phyloP scores from a whole-genome alignment of 2,113 vertebrate species.

The Myotis lucifugus region DNA sequence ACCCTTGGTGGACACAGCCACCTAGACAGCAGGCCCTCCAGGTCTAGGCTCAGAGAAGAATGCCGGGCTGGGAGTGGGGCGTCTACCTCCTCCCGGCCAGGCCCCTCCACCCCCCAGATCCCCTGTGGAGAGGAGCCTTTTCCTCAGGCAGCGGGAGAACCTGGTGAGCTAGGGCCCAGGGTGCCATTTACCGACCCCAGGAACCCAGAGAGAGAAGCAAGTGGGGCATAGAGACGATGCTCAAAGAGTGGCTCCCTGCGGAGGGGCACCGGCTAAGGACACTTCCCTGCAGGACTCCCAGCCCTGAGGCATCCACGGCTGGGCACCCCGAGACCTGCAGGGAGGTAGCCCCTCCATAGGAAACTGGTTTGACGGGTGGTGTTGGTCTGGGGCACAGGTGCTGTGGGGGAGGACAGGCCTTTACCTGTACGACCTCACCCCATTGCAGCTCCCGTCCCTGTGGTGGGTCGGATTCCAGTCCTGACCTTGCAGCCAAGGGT shows the following conservation, averaged over 20 bases:
- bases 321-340: neutral
- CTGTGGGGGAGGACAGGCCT: neutral
- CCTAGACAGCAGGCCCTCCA: neutral
- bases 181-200: neutral
- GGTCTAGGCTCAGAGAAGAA: neutral
- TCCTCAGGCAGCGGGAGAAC: neutral
- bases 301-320: fast-evolving
- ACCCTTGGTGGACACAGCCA: neutral
- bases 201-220: neutral
- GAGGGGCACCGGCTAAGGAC: neutral
- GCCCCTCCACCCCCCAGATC: neutral
- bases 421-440: neutral
- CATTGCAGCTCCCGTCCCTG: fast-evolving
- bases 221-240: neutral
- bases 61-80: fast-evolving
- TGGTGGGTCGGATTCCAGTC: neutral
- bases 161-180: neutral
- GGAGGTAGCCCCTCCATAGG: neutral
- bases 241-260: fast-evolving
- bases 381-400: neutral
- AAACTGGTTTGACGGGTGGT: neutral
- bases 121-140: neutral
- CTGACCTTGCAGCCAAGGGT: neutral
- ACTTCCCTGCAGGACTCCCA: neutral
- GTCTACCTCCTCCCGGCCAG: neutral